Evolutionary conservation across 1,140 invertebrate genomes (phyloP), one percentile per base, ranked within the genome.

Genomic region (Homalodisca vitripennis): DNA sequence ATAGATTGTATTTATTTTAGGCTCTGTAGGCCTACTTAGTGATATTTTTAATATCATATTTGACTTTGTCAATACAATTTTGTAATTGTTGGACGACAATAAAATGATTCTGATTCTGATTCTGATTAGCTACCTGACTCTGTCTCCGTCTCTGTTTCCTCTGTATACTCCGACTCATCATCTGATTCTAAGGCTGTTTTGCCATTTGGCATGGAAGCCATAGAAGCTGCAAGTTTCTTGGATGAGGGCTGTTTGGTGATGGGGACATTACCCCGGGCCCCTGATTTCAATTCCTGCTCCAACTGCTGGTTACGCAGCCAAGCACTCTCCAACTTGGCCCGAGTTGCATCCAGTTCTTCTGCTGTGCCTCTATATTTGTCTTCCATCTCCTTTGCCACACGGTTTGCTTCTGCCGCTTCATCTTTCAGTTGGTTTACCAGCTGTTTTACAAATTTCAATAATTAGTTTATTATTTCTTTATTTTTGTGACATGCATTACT

Each of bases 301-400:
- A 94, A 79, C 74, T 89, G 82, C 55, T 87, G 82, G 73, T 92
- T 92, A 77, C 87, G 87, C 75, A 88, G 85, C 76, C 88, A 91
- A 68, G 88, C 82, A 80, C 92, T 91, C 77, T 94, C 92, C 47
- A 93, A 80, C 76, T 92, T 90, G 22, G 84, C 85, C 77, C 89
- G 86, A 0, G 88, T 86, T 34, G 87, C 86, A 70, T 93, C 90
- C 68, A 93, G 84, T 79, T 92, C 86, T 74, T 92, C 89, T 1
- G 88, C 86, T 2, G 86, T 86, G 72, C 85, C 83, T 41, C 89
- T 85, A 77, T 88, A 93, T 75, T 92, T 91, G 74, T 88, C 87
- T 75, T 94, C 90, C 71, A 92, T 84, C 75, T 91, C 88, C 76
- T 93, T 91, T 0, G 89, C 88, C 22, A 87, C 87, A 75, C 89